Evolutionary conservation across 2,888 invertebrate genomes (phyloP), one percentile per base, ranked within the genome.

Genomic region (Rhogogaster chlorosoma): DNA sequence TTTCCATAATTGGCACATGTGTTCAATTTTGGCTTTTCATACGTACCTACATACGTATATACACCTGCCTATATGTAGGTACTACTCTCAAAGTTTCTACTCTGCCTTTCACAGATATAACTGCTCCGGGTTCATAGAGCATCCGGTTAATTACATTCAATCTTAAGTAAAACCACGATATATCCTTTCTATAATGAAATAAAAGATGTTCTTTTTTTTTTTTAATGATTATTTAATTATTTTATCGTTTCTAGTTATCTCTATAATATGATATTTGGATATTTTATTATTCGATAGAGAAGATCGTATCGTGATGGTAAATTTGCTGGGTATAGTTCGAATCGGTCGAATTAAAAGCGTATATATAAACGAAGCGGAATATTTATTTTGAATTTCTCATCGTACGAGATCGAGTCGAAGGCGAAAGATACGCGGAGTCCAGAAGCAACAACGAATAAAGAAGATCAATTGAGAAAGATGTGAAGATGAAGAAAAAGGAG

Each of bases 381-480:
- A n/a, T n/a, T 70, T 32, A 36, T 70, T 70, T 36, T 15, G 70
- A 36, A 36, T 18, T 18, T 36, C 70, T 70, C 53, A 18, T 70
- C 18, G 36, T n/a, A 15, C 32, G n/a, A 36, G 18, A 70, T 70
- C 32, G 70, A n/a, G n/a, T 70, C 18, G 18, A 15, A 18, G n/a
- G 45, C 32, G n/a, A n/a, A 75, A 42, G 75, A 42, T 1, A 26
- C 18, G 7, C 45, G 18, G 53, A 32, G 53, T 49, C 57, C 42
- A n/a, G 26, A 18, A 45, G 22, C 10, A 45, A 45, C 26, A 45
- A 64, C 38, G 82, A 82, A 82, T 61, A 82, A 61, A 64, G 42
- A 64, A 82, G 82, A 82, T 82, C 82, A 82, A 82, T 82, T 64
- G 82, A 64, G 82, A 82, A 82, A 82, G 80, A 80, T 80, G 80